Conservation (phyloP, 2,797 vertebrate genomes). For the Molossus alvarezi region DNA sequence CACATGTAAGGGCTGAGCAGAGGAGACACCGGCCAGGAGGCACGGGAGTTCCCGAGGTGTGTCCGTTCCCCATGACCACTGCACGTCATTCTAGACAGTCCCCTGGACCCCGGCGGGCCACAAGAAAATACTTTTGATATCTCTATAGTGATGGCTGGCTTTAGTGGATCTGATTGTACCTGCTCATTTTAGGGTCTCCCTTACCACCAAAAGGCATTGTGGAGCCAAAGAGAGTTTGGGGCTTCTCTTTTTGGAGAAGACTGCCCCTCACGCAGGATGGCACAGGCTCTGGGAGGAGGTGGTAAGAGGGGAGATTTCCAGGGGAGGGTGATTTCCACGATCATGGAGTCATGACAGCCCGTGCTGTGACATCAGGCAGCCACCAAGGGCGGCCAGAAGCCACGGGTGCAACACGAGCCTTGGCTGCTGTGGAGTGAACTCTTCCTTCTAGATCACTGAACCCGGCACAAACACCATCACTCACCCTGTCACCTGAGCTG, state of each 20-base stretch:
- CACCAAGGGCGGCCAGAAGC: background rate
- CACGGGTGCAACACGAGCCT: background rate
- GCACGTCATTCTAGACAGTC: background rate
- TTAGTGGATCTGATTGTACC: background rate
- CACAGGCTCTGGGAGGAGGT: background rate
- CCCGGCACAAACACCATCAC: background rate
- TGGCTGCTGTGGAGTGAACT: background rate
- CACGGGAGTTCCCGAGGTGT: background rate
- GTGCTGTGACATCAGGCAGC: background rate
- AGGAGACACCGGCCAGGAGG: background rate
- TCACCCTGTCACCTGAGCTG: background rate
- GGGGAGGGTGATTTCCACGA: background rate
- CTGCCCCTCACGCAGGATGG: background rate
- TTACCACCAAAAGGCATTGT: background rate
- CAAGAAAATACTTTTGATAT: background rate
- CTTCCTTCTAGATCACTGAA: background rate
- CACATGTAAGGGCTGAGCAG: background rate
- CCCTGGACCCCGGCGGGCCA: background rate
- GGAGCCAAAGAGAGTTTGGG: background rate
- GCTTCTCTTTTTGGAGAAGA: background rate
- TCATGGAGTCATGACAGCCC: background rate
- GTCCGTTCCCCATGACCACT: background rate
- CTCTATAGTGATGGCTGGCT: background rate
- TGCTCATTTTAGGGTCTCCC: background rate
- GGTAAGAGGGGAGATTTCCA: background rate